phyloP scores from a whole-genome alignment of 2,888 invertebrate species.

The Nomada goodeniana region DNA sequence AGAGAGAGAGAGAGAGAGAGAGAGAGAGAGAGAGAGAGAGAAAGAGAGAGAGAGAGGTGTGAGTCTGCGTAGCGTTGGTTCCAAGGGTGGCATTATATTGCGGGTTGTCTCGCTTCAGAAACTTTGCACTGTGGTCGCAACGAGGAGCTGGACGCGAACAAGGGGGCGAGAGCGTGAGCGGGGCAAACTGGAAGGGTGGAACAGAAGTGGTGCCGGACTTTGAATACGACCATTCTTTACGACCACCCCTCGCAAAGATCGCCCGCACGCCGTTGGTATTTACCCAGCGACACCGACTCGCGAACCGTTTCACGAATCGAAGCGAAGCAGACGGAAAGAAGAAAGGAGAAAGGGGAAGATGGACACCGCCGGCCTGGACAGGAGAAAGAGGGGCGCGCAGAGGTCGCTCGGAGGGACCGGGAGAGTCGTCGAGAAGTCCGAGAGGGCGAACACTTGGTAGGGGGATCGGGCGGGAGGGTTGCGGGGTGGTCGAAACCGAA shows the following conservation, averaged over 20 bases:
- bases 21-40: not conserved
- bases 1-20: not conserved
- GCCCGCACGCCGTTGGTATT: constrained; percentile 77
- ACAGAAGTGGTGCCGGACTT: constrained; percentile 72
- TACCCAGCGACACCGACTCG: constrained; percentile 76
- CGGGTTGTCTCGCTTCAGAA: constrained; percentile 81
- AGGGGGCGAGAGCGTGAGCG: constrained; percentile 48
- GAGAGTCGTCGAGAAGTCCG: constrained; percentile 61
- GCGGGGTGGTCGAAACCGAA: constrained; percentile 38
- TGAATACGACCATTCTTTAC: constrained; percentile 81
- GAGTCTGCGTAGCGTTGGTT: constrained; percentile 56
- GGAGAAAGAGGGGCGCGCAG: constrained; percentile 34
- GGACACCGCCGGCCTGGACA: constrained; percentile 47
- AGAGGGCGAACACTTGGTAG: constrained; percentile 59
- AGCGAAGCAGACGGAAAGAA: constrained; percentile 59
- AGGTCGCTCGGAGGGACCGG: constrained; percentile 46
- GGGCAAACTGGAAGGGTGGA: constrained; percentile 66
- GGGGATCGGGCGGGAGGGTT: not conserved
- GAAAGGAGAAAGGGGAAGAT: constrained; percentile 62
- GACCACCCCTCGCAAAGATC: constrained; percentile 79
- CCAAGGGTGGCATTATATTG: constrained; percentile 80
- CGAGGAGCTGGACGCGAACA: constrained; percentile 58
- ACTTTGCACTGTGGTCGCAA: constrained; percentile 80
- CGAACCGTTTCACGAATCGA: constrained; percentile 69
- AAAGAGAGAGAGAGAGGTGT: constrained; percentile 27